A percentile compares a stretch with the other conserved stretches of the same genome.
These are phyloP conservation scores for Coregonus suidteri DNA, from an alignment of 2,797 vertebrate genomes.

Conservation along the genomic window DNA sequence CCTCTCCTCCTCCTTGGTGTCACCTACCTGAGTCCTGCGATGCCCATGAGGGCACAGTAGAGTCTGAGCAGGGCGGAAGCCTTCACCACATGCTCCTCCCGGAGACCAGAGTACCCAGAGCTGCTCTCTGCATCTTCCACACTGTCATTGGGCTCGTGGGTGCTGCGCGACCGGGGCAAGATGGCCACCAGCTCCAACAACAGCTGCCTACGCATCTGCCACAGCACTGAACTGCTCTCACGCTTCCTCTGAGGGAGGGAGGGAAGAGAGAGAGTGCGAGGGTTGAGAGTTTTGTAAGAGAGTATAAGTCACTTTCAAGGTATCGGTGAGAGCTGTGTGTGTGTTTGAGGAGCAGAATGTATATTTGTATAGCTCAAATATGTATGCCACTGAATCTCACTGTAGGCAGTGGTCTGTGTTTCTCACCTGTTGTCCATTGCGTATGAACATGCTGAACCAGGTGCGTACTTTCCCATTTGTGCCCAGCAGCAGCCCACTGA, in stretches of 20 bases:
- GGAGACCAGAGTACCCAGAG: constrained; percentile 88
- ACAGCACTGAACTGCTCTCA: constrained; percentile 94
- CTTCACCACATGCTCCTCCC: constrained; percentile 97
- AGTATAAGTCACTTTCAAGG: not conserved
- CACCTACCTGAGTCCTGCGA: constrained; percentile 92
- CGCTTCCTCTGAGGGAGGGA: constrained; percentile 82
- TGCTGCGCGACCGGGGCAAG: constrained; percentile 90
- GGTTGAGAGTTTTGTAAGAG: not conserved
- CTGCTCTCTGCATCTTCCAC: constrained; percentile 75
- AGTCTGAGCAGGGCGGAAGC: constrained; percentile 93
- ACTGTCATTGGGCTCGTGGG: constrained; percentile 81
- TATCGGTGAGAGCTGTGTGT: not conserved
- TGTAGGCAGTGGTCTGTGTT: constrained; percentile 9
- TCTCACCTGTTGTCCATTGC: constrained; percentile 94
- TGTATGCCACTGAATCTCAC: not conserved
- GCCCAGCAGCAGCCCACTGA: constrained; percentile 93
- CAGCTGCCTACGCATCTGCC: constrained; percentile 98
- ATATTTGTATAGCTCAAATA: not conserved
- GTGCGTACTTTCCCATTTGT: constrained; percentile 97
- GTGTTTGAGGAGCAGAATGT: not conserved
- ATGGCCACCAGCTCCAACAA: constrained; percentile 94
- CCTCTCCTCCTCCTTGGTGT: constrained; percentile 10
- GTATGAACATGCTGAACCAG: constrained; percentile 98
- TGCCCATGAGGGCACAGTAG: constrained; percentile 98
- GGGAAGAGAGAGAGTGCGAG: no score